A percentile compares a stretch with the other conserved stretches of the same genome.
Conservation (phyloP, 2,797 vertebrate species). For the Pseudochromis fuscus region DNA sequence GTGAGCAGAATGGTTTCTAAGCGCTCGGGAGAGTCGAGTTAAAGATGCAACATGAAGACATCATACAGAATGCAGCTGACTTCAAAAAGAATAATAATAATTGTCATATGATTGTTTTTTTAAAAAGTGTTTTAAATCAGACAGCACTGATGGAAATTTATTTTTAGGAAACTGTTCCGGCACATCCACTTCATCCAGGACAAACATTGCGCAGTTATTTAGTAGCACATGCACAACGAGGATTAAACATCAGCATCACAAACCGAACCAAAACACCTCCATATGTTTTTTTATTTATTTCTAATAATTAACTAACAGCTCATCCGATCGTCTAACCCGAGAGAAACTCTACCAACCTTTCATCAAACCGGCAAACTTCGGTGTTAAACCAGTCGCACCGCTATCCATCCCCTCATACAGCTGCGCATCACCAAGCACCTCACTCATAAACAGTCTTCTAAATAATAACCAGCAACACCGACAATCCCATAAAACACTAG, state of each 20-base stretch:
- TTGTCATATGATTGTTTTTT: background rate
- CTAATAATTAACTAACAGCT: constrained; percentile 33
- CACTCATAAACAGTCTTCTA: constrained; percentile 17
- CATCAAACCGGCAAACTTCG: constrained; percentile 50
- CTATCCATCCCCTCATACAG: constrained; percentile 43
- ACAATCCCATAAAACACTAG: constrained; percentile 22
- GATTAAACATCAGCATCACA: constrained; percentile 50
- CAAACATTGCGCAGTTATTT: constrained; percentile 50
- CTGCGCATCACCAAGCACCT: constrained; percentile 47
- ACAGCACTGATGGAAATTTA: background rate
- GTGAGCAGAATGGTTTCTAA: constrained; percentile 42
- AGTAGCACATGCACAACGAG: constrained; percentile 59
- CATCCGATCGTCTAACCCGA: constrained; percentile 4
- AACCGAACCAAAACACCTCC: constrained; percentile 46
- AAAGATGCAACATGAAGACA: constrained; percentile 54
- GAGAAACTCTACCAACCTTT: constrained; percentile 39
- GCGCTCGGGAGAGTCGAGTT: constrained; percentile 43
- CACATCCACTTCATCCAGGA: constrained; percentile 33
- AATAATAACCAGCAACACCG: constrained; percentile 37
- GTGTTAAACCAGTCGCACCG: constrained; percentile 43
- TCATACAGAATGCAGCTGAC: constrained; percentile 7
- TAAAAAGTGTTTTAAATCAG: constrained; percentile 10
- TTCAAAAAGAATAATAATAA: background rate
- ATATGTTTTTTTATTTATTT: background rate
- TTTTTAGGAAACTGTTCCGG: constrained; percentile 18